Evolutionary conservation across 2,113 vertebrate genomes (phyloP).

Genomic region (Silurus asotus): DNA sequence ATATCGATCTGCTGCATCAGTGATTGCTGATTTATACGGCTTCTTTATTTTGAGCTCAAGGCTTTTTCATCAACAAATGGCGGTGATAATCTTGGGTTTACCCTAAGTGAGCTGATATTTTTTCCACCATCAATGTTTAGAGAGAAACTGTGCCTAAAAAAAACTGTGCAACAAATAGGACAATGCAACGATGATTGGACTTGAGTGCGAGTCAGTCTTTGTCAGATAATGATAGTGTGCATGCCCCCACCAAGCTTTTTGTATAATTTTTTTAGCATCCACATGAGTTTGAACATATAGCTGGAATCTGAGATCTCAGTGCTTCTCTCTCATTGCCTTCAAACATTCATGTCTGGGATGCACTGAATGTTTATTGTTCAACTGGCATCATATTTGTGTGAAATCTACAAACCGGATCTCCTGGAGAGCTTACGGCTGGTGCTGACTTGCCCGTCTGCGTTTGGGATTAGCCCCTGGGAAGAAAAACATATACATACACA

Average conservation of each 20-base stretch:
- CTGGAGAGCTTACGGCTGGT: background rate
- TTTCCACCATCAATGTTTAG: background rate
- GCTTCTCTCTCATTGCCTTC: constrained; percentile 21
- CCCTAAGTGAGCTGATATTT: background rate
- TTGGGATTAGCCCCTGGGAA: background rate
- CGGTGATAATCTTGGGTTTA: background rate
- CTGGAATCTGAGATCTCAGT: constrained; percentile 10
- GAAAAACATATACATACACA: background rate
- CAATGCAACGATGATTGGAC: constrained; percentile 24
- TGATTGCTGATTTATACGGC: background rate
- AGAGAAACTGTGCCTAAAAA: background rate
- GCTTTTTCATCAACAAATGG: background rate
- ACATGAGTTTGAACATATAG: background rate
- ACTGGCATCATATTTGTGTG: constrained; percentile 34
- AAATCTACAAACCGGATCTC: constrained; percentile 36
- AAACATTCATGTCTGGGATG: constrained; percentile 38
- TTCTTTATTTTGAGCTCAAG: background rate
- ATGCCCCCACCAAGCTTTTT: constrained; percentile 21
- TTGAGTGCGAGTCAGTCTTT: constrained; percentile 24
- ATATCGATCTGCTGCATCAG: background rate
- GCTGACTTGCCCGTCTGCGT: constrained; percentile 34
- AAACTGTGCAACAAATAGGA: background rate
- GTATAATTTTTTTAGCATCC: constrained; percentile 27
- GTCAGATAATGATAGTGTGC: constrained; percentile 28
- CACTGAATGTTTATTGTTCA: constrained; percentile 49